phyloP scores from a whole-genome alignment of 35 echinoderm and acorn worm species.

The Ophiothrix spiculata region DNA sequence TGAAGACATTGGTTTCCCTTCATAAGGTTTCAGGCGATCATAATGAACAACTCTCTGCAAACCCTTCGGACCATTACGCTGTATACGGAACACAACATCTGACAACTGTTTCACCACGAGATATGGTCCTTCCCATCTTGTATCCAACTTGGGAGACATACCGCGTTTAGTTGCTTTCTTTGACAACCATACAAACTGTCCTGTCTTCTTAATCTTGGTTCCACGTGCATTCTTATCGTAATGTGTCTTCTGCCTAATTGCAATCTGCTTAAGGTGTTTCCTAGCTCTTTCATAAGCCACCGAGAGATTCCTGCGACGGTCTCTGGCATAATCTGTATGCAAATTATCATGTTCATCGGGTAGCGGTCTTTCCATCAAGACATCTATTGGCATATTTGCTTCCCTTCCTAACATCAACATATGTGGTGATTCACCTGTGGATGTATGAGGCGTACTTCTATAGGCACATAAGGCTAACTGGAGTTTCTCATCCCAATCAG shows the following conservation, averaged over 20 bases:
- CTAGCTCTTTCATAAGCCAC: constrained; percentile 14
- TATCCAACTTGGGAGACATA: constrained; percentile 39
- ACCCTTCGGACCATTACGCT: not conserved
- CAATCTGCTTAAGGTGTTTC: not conserved
- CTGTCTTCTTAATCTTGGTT: not conserved
- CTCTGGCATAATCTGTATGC: not conserved
- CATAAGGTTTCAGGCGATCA: constrained; percentile 29
- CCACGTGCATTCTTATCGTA: constrained; percentile 31
- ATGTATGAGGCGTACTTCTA: constrained; percentile 17
- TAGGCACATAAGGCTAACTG: constrained; percentile 22
- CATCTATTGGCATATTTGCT: constrained; percentile 35
- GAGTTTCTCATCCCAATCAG: constrained; percentile 47
- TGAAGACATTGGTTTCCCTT: not conserved
- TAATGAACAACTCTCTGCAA: constrained; percentile 29
- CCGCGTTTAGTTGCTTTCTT: constrained; percentile 25
- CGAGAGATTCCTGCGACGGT: not conserved
- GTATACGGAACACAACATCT: constrained; percentile 47
- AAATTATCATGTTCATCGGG: not conserved
- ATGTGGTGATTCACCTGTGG: constrained; percentile 46
- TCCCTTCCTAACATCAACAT: constrained; percentile 56
- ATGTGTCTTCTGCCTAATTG: not conserved
- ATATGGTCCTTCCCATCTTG: constrained; percentile 55
- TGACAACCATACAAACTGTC: constrained; percentile 44
- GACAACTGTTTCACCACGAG: constrained; percentile 21
- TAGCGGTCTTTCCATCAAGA: not conserved